Base-by-base conservation (phyloP, 2,888 invertebrate species). In the Micoletzkya japonica region DNA sequence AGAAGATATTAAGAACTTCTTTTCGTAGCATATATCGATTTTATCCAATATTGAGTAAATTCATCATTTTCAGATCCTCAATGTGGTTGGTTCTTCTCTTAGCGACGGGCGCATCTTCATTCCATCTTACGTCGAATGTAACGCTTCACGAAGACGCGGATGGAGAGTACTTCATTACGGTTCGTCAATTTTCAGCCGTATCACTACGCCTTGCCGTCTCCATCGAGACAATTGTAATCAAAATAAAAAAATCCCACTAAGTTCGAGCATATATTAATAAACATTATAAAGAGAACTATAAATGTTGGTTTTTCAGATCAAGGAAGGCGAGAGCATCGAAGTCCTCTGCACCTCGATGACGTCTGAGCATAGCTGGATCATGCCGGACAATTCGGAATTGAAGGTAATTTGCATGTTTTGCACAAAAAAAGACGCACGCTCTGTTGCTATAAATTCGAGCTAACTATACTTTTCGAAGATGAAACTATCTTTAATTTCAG, bases 351-450 rank as follows among this genome's bases (percentile, higher is more conserved):
- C 57, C 24, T 26, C 26, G 26, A 37, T 56, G 30, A 30, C 57
- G n/a, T 57, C 30, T 20, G 24, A 30, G 34, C 68, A 68, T 20
- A 4, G 6, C 24, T 68, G 68, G 68, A 34, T 49, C 4, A 57
- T 57, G 20, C 68, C 68, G 4, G 49, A 68, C 30, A 68, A 68
- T 34, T 32, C 28, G 28, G 68, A 68, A 14, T n/a, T 68, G 10
- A 20, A n/a, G 57, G 68, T 58, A 24, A 32, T 44, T 44, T 44
- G 44, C 44, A 17, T 24, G 56, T 56, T 56, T 56, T 20, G n/a
- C 10, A 56, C 10, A 17, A 24, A 7, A 56, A 10, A 10, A 24
- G n/a, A n/a, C n/a, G n/a, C n/a, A n/a, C n/a, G 7, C n/a, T 56
- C 56, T 17, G 14, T 56, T 10, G n/a, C 14, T 10, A 14, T 10